phyloP scores from a whole-genome alignment of 2,797 vertebrate genomes.

The Sebastes jordani region DNA sequence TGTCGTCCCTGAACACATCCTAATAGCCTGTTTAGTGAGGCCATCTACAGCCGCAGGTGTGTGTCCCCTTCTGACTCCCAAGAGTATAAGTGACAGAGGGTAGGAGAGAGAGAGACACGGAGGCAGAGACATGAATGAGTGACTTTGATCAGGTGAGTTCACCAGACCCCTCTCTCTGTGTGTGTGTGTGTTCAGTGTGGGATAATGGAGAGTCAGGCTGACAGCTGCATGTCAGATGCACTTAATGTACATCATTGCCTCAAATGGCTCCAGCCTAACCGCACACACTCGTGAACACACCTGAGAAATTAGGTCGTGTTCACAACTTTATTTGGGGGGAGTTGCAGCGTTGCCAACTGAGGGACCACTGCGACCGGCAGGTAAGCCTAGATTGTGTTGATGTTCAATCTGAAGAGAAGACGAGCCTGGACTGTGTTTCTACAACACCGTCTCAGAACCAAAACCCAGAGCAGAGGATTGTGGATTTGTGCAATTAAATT shows the following conservation, averaged over 20 bases:
- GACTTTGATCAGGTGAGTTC: constrained; percentile 63
- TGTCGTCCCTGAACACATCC: constrained; percentile 63
- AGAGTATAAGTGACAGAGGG: constrained; percentile 61
- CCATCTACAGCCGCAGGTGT: constrained; percentile 61
- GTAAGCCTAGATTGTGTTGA: too few relatives aligned
- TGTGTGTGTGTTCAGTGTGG: background rate
- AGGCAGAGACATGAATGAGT: constrained; percentile 47
- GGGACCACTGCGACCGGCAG: background rate
- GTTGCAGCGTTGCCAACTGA: background rate
- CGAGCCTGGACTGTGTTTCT: too few relatives aligned
- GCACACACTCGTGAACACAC: background rate
- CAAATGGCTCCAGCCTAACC: constrained; percentile 4
- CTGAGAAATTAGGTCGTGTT: background rate
- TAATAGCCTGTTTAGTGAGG: constrained; percentile 71
- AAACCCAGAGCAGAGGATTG: too few relatives aligned
- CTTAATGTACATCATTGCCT: constrained; percentile 60
- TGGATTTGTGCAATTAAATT: too few relatives aligned
- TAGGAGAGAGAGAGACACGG: background rate
- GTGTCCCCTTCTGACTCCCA: constrained; percentile 47
- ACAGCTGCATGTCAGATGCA: constrained; percentile 62
- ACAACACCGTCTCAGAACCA: too few relatives aligned
- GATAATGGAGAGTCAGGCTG: constrained; percentile 68
- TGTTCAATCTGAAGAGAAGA: too few relatives aligned
- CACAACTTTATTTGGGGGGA: background rate
- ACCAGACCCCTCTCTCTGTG: background rate